Base-by-base conservation (phyloP, 2,888 invertebrate genomes). In the Eupsilia transversa region DNA sequence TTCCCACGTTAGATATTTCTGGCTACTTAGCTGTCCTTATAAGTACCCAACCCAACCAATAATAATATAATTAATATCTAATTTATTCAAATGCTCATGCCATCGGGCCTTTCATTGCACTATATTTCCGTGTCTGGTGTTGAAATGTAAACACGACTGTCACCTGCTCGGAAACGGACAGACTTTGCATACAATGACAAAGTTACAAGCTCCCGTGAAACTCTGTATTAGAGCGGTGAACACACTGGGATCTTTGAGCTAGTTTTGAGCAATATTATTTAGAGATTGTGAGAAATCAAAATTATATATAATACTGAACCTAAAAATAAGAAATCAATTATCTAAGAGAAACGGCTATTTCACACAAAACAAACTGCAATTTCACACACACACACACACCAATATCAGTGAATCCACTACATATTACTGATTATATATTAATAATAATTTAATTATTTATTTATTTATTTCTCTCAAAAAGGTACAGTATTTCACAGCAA, bases 181-280 rank as follows among this genome's bases (percentile, higher is more conserved):
- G 82, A 86, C 90, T 95, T 95, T 94, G 94, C 95, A 95, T 95
- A 95, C 95, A 95, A 95, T 95, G 94, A 94, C 93, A 90, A 89
- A 73, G 89, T 87, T 91, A 93, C 92, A 90, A 91, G 93, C 94
- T 92, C 88, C 94, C 83, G 90, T 85, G 88, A 77, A 84, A 83
- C 86, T 77, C 71, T 54, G 68, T 49, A 60, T 77, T 81, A 77
- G 79, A 84, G 81, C 74, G 70, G 77, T n/a, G 71, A 75, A 56
- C 64, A 84, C 79, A 73, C 72, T 73, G 70, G 64, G 67, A 46
- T 63, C 30, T 77, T 82, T 72, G 46, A 75, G 46, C 54, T 38
- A n/a, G 66, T 7, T 65, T 17, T 33, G 2, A 46, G 38, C 54
- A 12, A 2, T 7, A 35, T 30, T 17, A 5, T 49, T 5, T 14